These are phyloP conservation scores for Ceriagrion tenellum DNA, from an alignment of 2,888 invertebrate genomes.

Conservation along the genomic window DNA sequence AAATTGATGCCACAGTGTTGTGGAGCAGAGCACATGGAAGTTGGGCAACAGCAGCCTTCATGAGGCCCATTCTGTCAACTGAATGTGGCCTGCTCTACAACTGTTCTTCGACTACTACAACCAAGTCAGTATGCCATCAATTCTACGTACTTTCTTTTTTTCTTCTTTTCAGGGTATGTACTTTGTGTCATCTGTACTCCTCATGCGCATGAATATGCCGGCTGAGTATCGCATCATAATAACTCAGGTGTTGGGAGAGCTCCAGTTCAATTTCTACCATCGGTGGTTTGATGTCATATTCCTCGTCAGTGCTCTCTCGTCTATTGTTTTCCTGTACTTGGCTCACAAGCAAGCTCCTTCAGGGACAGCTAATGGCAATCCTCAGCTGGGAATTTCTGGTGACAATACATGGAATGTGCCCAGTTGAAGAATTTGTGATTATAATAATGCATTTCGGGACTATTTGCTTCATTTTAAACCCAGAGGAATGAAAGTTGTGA, in stretches of 20 bases:
- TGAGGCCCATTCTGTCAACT: background rate
- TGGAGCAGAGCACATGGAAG: too few relatives aligned
- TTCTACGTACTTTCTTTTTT: slow-evolving; percentile 70
- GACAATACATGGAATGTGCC: background rate
- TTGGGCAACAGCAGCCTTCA: too few relatives aligned
- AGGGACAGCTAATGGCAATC: slow-evolving; percentile 36
- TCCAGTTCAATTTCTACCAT: slow-evolving; percentile 99
- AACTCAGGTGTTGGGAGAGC: slow-evolving; percentile 94
- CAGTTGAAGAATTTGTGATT: background rate
- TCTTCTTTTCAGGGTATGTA: slow-evolving; percentile 92
- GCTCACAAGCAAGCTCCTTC: slow-evolving; percentile 92
- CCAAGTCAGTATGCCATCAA: background rate
- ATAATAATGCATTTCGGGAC: background rate
- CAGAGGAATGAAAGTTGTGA: background rate
- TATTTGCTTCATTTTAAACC: background rate
- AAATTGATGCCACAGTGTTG: too few relatives aligned
- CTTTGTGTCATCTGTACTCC: slow-evolving; percentile 97
- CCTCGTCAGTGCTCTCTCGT: slow-evolving; percentile 96
- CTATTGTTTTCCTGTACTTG: slow-evolving; percentile 96
- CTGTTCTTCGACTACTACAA: background rate
- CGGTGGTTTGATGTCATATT: slow-evolving; percentile 99
- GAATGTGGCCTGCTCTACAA: background rate
- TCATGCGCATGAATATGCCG: slow-evolving; percentile 99
- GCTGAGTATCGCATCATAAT: slow-evolving; percentile 96
- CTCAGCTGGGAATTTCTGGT: background rate